These are phyloP conservation scores for Prionailurus bengalensis DNA, from an alignment of 2,113 vertebrate species.

Conservation along the genomic window DNA sequence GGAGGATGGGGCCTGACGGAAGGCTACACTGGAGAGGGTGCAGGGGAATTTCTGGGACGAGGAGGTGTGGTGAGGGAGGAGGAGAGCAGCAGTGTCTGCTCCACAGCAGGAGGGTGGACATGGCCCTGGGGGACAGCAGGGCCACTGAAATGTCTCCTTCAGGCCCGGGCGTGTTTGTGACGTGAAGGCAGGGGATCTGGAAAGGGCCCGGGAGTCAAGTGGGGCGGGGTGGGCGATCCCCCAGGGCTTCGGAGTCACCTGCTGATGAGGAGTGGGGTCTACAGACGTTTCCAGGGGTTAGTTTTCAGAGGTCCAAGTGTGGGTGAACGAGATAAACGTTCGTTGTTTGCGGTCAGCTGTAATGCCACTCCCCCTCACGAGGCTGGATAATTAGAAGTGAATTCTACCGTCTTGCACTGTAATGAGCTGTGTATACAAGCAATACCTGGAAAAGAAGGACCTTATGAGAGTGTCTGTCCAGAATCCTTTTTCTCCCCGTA, in stretches of 20 bases:
- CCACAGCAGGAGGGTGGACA: not conserved
- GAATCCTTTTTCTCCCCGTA: not conserved
- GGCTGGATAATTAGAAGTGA: not conserved
- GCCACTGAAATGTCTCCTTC: not conserved
- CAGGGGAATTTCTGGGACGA: not conserved
- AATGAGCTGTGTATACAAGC: not conserved
- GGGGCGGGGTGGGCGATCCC: not conserved
- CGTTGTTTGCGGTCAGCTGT: not conserved
- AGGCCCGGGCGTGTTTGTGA: not conserved
- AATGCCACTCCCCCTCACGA: not conserved
- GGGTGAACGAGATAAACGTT: not conserved
- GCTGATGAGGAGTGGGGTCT: not conserved
- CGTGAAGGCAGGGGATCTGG: not conserved
- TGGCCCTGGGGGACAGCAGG: not conserved
- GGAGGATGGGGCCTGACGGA: not conserved
- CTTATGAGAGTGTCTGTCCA: not conserved
- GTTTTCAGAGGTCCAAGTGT: not conserved
- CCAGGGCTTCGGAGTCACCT: not conserved
- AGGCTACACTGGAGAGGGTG: not conserved
- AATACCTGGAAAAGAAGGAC: not conserved
- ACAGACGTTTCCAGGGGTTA: not conserved
- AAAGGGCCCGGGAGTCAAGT: not conserved
- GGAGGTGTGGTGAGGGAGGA: not conserved
- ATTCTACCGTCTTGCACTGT: not conserved
- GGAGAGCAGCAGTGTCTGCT: not conserved